A percentile compares a stretch with the other conserved stretches of the same genome.
These are phyloP conservation scores for Odocoileus hemionus DNA, from an alignment of 2,113 vertebrate species.

Conservation along the genomic window DNA sequence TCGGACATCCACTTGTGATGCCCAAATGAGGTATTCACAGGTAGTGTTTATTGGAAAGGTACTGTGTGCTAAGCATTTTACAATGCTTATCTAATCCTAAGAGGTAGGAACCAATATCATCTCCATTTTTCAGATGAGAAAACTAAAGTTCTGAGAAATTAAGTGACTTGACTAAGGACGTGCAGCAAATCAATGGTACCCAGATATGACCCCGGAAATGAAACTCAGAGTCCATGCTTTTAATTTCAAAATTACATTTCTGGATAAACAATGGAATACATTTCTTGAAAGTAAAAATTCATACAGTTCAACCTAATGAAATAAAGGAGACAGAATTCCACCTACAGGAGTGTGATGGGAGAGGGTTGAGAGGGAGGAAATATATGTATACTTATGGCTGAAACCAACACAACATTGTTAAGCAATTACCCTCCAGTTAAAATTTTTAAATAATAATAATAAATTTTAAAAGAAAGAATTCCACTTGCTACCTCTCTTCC, in stretches of 20 bases:
- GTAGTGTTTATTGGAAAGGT: neutral
- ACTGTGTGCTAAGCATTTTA: neutral
- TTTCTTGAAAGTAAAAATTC: neutral
- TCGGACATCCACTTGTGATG: neutral
- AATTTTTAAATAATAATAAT: neutral
- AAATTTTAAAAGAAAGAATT: neutral
- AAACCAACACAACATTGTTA: neutral
- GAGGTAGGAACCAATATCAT: neutral
- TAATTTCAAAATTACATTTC: neutral
- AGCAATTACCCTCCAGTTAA: neutral
- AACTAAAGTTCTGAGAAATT: neutral
- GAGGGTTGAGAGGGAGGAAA: neutral
- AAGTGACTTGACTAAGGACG: neutral
- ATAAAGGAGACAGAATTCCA: neutral
- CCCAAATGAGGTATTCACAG: neutral
- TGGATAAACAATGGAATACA: neutral
- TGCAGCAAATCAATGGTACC: neutral
- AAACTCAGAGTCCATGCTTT: neutral
- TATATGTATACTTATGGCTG: neutral
- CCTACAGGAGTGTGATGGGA: neutral
- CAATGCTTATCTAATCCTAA: neutral
- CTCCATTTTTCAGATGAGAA: neutral
- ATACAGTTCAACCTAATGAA: neutral
- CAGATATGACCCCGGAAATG: neutral
- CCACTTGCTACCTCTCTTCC: neutral